Conservation (phyloP, 2,888 invertebrate genomes). For the Dascillus cervinus region DNA sequence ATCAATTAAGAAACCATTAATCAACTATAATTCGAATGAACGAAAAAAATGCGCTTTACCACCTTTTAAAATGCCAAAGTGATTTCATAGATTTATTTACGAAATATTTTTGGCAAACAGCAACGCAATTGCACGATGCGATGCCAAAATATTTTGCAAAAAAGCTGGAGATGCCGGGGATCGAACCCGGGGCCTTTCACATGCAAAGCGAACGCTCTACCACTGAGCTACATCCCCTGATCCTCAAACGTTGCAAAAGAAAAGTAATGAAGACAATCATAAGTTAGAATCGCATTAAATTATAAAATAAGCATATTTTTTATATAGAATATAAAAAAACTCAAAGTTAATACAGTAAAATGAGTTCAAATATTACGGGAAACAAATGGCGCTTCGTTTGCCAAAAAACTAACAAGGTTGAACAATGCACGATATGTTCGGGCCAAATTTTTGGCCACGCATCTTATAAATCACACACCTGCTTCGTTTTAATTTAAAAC, state of each 20-base stretch:
- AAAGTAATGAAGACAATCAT: too few relatives aligned
- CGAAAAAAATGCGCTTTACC: too few relatives aligned
- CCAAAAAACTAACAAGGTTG: conserved; percentile 15
- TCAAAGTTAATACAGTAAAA: too few relatives aligned
- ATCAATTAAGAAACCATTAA: too few relatives aligned
- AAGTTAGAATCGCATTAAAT: too few relatives aligned
- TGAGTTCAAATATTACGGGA: not conserved
- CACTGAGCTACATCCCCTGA: conserved; percentile 91
- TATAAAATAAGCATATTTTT: too few relatives aligned
- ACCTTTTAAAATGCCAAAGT: too few relatives aligned
- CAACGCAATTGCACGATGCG: not conserved
- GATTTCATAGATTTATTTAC: not conserved
- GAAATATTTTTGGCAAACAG: not conserved
- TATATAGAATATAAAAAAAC: too few relatives aligned
- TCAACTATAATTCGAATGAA: too few relatives aligned
- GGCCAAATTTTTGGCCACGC: conserved; percentile 18
- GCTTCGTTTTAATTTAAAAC: conserved; percentile 12
- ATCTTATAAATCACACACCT: conserved; percentile 12
- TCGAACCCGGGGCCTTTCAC: conserved; percentile 99
- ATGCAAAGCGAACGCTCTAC: conserved; percentile 99
- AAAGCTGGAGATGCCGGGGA: conserved; percentile 85
- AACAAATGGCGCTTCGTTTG: too few relatives aligned
- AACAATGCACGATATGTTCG: conserved; percentile 16
- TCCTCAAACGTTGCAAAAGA: not conserved
- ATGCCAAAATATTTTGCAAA: not conserved